Evolutionary conservation across 2,797 vertebrate genomes (phyloP), one percentile per base, ranked within the genome.

Genomic region (Danio aesculapii): DNA sequence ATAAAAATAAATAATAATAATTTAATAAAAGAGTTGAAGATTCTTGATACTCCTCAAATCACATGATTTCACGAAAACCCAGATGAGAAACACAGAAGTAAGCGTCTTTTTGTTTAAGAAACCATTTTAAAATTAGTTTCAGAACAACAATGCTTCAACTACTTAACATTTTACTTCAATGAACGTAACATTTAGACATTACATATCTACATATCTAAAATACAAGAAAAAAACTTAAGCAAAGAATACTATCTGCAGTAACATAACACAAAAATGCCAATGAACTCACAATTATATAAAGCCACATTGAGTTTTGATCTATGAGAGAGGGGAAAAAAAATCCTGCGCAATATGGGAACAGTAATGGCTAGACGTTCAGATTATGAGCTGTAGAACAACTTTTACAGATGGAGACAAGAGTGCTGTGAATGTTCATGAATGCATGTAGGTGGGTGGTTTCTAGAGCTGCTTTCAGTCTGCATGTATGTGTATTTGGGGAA

Each of bases 311-410:
- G 12, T 7, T 14, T 44, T 58, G 70, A 46, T 62, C 30, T 14
- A 30, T 30, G 30, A 30, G 30, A 13, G 17, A 21, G 8, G 14
- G n/a, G 30, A 16, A 13, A 69, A 16, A 19, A 53, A 17, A 69
- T 49, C 46, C 30, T 2, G 8, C 6, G 21, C 49, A 13, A 77
- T 68, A 68, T 58, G 53, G 44, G 14, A 68, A 58, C 19, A 39
- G 50, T 12, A 10, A 4, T 11, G 11, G 43, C 47, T 58, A 57
- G 50, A 17, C 21, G 21, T 77, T 68, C 43, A 77, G 2, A 41
- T 68, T 77, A 44, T 6, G 11, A 69, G 44, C n/a, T 43, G 16
- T 57, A 78, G 44, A 78, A 46, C 41, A 72, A 69, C 44, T 78
- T 78, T 78, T 59, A 67, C 55, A 78, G 76, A 59, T 49, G 52